Conservation (phyloP, 2,888 invertebrate species). For the Synanthedon myopaeformis region DNA sequence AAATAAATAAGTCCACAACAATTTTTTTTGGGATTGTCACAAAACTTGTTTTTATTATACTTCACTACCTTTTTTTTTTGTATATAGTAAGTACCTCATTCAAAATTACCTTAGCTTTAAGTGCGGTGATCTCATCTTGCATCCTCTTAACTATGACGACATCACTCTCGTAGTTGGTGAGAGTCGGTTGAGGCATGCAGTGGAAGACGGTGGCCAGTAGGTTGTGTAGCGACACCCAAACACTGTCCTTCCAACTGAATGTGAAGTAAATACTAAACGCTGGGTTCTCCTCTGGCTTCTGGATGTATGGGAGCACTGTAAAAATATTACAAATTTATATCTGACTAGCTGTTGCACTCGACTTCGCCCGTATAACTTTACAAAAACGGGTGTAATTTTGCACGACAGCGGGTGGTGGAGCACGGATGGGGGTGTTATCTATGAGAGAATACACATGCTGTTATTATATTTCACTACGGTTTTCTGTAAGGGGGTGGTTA, state of each 20-base stretch:
- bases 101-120: constrained; percentile 55
- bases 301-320: constrained; percentile 90
- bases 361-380: too few species aligned
- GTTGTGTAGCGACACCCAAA: constrained; percentile 90
- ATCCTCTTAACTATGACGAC: constrained; percentile 81
- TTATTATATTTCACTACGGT: too few species aligned
- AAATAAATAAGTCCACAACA: too few species aligned
- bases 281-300: constrained; percentile 91
- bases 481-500: too few species aligned
- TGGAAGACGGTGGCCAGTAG: constrained; percentile 89
- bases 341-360: too few species aligned
- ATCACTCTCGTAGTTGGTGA: constrained; percentile 89
- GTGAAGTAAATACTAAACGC: constrained; percentile 90
- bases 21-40: too few species aligned
- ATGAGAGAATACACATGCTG: too few species aligned
- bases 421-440: too few species aligned
- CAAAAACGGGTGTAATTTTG: too few species aligned
- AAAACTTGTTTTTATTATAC: too few species aligned
- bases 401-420: too few species aligned
- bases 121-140: constrained; percentile 84
- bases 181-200: constrained; percentile 88
- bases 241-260: constrained; percentile 95
- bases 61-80: too few species aligned
- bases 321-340: constrained; percentile 11
- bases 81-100: neutral